Percentiles rank a stretch among this genome's conserved stretches.
phyloP scores from a whole-genome alignment of 2,113 vertebrate species.

The Speoplatyrhinus poulsoni region DNA sequence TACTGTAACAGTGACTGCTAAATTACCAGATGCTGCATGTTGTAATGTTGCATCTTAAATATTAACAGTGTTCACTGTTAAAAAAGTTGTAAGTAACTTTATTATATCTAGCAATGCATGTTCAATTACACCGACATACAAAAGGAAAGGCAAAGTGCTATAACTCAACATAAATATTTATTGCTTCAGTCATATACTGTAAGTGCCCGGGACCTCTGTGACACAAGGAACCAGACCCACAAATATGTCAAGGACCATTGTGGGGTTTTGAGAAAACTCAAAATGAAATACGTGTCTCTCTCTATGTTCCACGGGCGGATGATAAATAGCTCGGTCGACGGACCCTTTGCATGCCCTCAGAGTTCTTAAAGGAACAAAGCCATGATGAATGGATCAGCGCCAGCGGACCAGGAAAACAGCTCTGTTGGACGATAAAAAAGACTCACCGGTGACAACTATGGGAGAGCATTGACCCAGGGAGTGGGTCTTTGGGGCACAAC shows the following conservation, averaged over 20 bases:
- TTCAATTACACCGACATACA: conserved; percentile 16
- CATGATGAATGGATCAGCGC: conserved; percentile 84
- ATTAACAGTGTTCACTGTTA: too few relatives aligned
- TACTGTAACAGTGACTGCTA: too few relatives aligned
- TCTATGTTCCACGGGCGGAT: conserved; percentile 69
- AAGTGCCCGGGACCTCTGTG: conserved; percentile 39
- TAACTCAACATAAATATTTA: conserved; percentile 26
- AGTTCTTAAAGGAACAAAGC: conserved; percentile 85
- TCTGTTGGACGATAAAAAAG: conserved; percentile 83
- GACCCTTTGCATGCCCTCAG: conserved; percentile 76
- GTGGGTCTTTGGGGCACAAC: conserved; percentile 84
- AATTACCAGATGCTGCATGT: too few relatives aligned
- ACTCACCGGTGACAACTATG: conserved; percentile 86
- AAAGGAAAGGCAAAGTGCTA: conserved; percentile 23
- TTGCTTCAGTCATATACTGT: conserved; percentile 43
- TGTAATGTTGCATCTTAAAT: too few relatives aligned
- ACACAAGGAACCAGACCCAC: conserved; percentile 47
- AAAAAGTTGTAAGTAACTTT: neutral
- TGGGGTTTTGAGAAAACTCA: conserved; percentile 54
- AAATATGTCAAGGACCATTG: conserved; percentile 59
- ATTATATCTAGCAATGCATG: neutral
- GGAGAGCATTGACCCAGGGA: conserved; percentile 84
- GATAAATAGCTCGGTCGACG: conserved; percentile 79
- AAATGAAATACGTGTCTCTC: conserved; percentile 71
- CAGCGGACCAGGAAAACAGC: conserved; percentile 78